Evolutionary conservation across 2,113 vertebrate species (phyloP).

Genomic region (Sterrhoptilus dennistouni): DNA sequence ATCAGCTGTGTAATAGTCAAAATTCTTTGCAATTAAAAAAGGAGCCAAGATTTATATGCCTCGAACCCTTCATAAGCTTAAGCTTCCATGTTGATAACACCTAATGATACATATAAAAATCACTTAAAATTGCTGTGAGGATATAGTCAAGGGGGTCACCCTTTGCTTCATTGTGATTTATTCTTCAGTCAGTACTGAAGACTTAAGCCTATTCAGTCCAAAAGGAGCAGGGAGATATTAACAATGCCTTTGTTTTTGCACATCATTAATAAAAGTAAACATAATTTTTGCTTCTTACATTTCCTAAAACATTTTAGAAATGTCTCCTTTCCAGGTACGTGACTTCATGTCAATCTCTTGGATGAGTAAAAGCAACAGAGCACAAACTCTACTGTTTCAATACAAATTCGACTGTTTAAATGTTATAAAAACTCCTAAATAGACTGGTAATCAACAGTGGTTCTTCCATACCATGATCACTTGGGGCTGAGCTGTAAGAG

Average conservation of each 20-base stretch:
- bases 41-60: constrained; percentile 13
- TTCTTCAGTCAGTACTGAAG: neutral
- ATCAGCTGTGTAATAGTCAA: constrained; percentile 46
- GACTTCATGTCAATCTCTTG: neutral
- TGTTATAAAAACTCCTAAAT: neutral
- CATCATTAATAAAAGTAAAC: neutral
- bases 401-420: neutral
- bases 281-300: neutral
- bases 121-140: neutral
- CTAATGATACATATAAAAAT: neutral
- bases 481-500: neutral
- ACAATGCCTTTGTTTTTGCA: neutral
- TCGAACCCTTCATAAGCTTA: neutral
- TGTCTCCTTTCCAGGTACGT: neutral
- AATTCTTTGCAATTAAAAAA: constrained; percentile 58
- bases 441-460: neutral
- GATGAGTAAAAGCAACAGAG: neutral
- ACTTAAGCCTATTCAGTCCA: neutral
- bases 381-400: neutral
- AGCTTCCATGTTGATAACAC: neutral
- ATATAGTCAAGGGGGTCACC: neutral
- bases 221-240: neutral
- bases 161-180: accelerated
- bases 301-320: neutral
- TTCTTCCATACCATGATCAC: neutral